Conservation (phyloP, 2,113 vertebrate genomes). For the Psettodes erumei region DNA sequence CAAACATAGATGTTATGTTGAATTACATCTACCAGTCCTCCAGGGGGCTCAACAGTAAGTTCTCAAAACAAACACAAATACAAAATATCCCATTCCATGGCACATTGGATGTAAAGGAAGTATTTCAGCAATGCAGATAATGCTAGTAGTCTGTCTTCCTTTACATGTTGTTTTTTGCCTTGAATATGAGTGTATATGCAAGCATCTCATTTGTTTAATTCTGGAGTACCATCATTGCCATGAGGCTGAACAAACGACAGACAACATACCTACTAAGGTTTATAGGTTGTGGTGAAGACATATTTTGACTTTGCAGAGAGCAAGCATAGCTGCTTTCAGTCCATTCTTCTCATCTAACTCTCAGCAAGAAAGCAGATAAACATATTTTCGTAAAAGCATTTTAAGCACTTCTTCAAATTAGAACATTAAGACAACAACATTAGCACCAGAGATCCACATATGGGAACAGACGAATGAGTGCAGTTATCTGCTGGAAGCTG, state of each 20-base stretch:
- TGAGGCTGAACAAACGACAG: not conserved
- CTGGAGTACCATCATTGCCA: not conserved
- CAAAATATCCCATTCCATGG: not conserved
- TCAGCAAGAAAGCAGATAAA: too few relatives aligned
- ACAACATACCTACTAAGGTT: not conserved
- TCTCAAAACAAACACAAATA: slow-evolving; percentile 16
- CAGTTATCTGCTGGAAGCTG: not conserved
- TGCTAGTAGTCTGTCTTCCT: not conserved
- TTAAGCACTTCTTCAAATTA: not conserved
- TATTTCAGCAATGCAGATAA: not conserved
- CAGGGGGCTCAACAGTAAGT: not conserved
- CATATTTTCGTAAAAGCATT: not conserved
- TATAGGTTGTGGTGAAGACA: not conserved
- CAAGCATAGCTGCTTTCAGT: not conserved
- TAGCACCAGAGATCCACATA: not conserved
- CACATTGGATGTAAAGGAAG: not conserved
- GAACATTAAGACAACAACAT: too few relatives aligned
- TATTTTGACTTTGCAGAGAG: not conserved
- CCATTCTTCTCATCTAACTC: not conserved
- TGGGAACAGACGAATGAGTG: not conserved
- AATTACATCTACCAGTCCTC: slow-evolving; percentile 6
- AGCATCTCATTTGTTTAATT: not conserved
- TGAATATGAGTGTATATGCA: not conserved
- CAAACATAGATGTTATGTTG: slow-evolving; percentile 13
- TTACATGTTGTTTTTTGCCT: not conserved